Conservation (phyloP, 2,113 vertebrate species). For the human region GRCh38 chr7:105951001-105951500, state of each 20-base stretch:
- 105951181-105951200: background rate
- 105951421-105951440: background rate
- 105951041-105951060: background rate
- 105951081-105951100: background rate
- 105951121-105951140: background rate
- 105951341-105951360: background rate
- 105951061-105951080: background rate
- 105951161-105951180: background rate
- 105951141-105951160: slow-evolving; percentile 16
- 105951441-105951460: background rate
- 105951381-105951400: background rate
- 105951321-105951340: background rate
- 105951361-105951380: background rate
- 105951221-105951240: slow-evolving; percentile 4
- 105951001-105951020: too few relatives aligned
- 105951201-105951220: background rate
- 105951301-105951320: background rate
- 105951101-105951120: background rate
- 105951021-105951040: too few relatives aligned
- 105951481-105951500: background rate
- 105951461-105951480: background rate
- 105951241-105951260: background rate
- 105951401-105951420: background rate
- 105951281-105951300: background rate
- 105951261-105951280: background rate